Percentiles rank a stretch among this genome's conserved stretches.
Conservation (phyloP, 2,113 vertebrate genomes). For the Sialia sialis region DNA sequence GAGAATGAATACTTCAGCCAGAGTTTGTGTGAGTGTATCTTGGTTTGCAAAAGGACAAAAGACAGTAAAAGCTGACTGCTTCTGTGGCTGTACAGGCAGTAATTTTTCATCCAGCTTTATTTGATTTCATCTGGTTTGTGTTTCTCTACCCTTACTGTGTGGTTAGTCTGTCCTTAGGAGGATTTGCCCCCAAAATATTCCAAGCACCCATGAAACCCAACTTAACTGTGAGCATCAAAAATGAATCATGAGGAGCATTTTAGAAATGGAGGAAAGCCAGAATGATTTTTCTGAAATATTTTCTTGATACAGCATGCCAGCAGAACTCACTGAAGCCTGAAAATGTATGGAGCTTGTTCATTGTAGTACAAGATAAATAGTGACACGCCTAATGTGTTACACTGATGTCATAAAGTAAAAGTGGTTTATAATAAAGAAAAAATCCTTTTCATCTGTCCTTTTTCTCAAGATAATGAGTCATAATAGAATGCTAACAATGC, state of each 20-base stretch:
- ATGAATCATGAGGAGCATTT: background rate
- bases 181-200: background rate
- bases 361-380: background rate
- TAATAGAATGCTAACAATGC: background rate
- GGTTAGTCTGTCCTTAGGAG: background rate
- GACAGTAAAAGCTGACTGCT: background rate
- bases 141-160: background rate
- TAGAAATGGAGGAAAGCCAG: background rate
- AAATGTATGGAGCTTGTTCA: background rate
- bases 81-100: background rate
- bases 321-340: background rate
- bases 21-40: background rate
- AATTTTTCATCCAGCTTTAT: background rate
- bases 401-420: background rate
- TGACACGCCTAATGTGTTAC: background rate
- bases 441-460: background rate
- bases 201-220: background rate
- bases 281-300: background rate
- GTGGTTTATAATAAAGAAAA: background rate
- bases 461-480: conserved; percentile 1
- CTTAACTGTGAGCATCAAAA: background rate
- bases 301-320: background rate
- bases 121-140: background rate
- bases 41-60: background rate
- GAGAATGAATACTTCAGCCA: background rate